These are phyloP conservation scores for Coreoperca whiteheadi DNA, from an alignment of 2,113 vertebrate species.

Conservation along the genomic window DNA sequence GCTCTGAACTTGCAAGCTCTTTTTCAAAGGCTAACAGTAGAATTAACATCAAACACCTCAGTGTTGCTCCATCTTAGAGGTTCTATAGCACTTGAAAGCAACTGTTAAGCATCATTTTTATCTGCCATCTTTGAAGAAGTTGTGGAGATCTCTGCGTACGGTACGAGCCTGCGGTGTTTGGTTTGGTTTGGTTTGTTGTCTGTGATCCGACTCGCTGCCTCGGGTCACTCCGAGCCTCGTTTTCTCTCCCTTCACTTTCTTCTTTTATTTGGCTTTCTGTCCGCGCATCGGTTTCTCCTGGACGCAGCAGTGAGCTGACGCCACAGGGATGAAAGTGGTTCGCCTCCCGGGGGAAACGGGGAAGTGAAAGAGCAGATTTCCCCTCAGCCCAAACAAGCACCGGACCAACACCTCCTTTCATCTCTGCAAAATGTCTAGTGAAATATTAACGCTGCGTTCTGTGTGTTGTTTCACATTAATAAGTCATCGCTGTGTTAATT, in stretches of 20 bases:
- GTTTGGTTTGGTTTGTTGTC: slow-evolving; percentile 21
- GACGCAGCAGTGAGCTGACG: background rate
- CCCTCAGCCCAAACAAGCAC: background rate
- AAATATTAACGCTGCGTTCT: slow-evolving; percentile 20
- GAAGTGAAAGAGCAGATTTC: background rate
- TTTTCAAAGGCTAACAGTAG: slow-evolving; percentile 60
- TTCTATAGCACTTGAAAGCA: slow-evolving; percentile 48
- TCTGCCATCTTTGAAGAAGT: slow-evolving; percentile 62
- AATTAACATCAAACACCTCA: slow-evolving; percentile 52
- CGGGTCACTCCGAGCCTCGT: slow-evolving; percentile 11
- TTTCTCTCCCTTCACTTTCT: slow-evolving; percentile 7
- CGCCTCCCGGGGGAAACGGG: background rate
- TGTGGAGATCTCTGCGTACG: background rate
- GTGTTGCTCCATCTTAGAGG: slow-evolving; percentile 24
- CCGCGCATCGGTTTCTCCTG: background rate
- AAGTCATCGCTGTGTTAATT: slow-evolving; percentile 18
- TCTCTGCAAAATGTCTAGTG: slow-evolving; percentile 28
- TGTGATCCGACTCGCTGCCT: slow-evolving; percentile 37
- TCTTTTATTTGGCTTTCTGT: background rate
- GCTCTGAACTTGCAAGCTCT: slow-evolving; percentile 46
- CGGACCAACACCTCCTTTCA: background rate
- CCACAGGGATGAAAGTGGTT: background rate
- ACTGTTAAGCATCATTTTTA: slow-evolving; percentile 60
- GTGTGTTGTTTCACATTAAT: slow-evolving; percentile 16
- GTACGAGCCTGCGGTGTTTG: slow-evolving; percentile 8